Evolutionary conservation across 2,113 vertebrate genomes (phyloP), one percentile per base, ranked within the genome.

Genomic region (Cyrtonyx montezumae): DNA sequence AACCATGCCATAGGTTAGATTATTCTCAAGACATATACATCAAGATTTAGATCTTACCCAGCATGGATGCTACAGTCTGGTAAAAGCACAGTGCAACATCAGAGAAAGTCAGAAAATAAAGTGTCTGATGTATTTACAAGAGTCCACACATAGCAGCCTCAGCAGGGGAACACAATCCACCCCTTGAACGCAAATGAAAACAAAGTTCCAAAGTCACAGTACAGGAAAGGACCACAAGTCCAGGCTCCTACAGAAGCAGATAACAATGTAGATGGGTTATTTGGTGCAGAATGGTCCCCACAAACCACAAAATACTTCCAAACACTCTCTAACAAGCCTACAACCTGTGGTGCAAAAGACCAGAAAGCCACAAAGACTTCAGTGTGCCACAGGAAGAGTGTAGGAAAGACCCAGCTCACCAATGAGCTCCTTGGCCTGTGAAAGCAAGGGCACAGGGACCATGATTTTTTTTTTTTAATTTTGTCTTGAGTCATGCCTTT

Each of bases 261-360:
- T 42, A 90, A 68, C 4, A 69, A 89, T 53, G 53, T 62, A 55
- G 61, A 91, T 87, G 18, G 49, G 36, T 51, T 79, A 16, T 36
- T 56, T 32, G 61, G 37, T 69, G n/a, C 49, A 71, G 20, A 88
- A 81, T 8, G 30, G n/a, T 88, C 78, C 40, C 49, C 81, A 90
- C 91, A 95, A 91, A 89, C 93, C 93, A 90, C 87, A 93, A 59
- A 95, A 92, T 83, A 74, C 79, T 87, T 83, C 75, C 75, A 75
- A 94, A 90, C 68, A 83, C 84, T 59, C 63, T 69, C 7, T 58
- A 85, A 95, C 91, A 92, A 91, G 87, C 26, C 82, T 91, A 83
- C 2, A 2, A 63, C 32, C 79, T 87, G 2, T 46, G 21, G 63
- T 70, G 71, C 0, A 7, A 77, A 95, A 83, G 75, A 87, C 74